Evolutionary conservation across 2,797 vertebrate species (phyloP).

Genomic region (Phrynocephalus vlangalii): DNA sequence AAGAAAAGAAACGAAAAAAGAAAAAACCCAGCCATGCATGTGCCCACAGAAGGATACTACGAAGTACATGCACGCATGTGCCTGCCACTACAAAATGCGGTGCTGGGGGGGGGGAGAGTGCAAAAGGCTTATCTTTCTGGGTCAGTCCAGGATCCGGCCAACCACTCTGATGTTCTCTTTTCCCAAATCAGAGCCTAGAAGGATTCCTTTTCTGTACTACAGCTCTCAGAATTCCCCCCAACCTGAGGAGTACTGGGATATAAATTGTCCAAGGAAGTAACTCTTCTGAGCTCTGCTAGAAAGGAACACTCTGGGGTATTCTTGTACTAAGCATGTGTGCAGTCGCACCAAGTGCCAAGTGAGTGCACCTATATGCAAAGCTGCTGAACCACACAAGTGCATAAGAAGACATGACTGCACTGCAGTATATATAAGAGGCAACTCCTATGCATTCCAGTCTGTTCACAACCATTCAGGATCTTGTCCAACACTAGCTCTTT

Average conservation of each 20-base stretch:
- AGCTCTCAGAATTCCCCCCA: background rate
- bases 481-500: background rate
- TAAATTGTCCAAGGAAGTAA: too few species aligned
- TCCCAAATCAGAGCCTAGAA: too few species aligned
- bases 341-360: background rate
- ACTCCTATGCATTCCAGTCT: background rate
- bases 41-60: background rate
- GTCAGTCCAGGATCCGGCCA: background rate
- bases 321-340: background rate
- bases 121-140: background rate
- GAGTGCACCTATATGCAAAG: background rate
- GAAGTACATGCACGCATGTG: background rate
- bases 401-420: background rate
- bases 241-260: too few species aligned
- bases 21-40: background rate
- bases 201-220: too few species aligned
- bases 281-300: background rate
- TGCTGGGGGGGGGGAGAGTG: too few species aligned
- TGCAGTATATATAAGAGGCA: background rate
- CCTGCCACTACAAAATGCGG: background rate
- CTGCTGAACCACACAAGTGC: background rate
- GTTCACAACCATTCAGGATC: background rate
- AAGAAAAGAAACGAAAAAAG: background rate
- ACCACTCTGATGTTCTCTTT: too few species aligned
- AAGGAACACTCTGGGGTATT: too few species aligned